A percentile compares a stretch with the other conserved stretches of the same genome.
Conservation (phyloP, 2,797 vertebrate species). For the Myoxocephalus aenaeus region DNA sequence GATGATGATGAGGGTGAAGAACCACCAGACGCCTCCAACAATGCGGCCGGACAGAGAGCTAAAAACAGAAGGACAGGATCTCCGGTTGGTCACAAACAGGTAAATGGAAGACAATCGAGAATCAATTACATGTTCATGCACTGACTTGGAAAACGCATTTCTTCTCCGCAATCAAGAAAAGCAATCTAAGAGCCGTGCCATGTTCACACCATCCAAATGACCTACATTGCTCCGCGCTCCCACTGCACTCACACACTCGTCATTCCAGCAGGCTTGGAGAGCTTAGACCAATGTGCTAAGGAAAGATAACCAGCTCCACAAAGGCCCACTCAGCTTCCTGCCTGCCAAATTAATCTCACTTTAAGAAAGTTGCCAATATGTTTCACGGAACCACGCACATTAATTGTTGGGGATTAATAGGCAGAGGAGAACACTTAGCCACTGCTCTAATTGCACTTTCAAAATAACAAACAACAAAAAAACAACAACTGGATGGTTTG, state of each 20-base stretch:
- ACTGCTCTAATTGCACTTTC: conserved; percentile 69
- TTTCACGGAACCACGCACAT: conserved; percentile 70
- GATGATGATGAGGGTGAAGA: conserved; percentile 99
- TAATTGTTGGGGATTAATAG: conserved; percentile 81
- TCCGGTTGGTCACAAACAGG: conserved; percentile 12
- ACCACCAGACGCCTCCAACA: conserved; percentile 99
- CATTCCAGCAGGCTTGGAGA: conserved; percentile 67
- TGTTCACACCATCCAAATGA: conserved; percentile 64
- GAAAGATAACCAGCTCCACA: conserved; percentile 81
- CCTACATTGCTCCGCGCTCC: conserved; percentile 75
- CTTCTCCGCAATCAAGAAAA: conserved; percentile 50
- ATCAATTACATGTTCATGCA: conserved; percentile 9
- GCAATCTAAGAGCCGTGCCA: conserved; percentile 57
- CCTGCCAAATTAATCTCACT: conserved; percentile 80
- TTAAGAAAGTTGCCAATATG: conserved; percentile 79
- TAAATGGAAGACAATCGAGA: neutral
- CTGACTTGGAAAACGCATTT: conserved; percentile 13
- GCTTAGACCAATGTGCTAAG: conserved; percentile 77
- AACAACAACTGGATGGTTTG: conserved; percentile 52
- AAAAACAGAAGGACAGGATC: conserved; percentile 40
- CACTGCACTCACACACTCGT: conserved; percentile 57
- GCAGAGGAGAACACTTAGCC: conserved; percentile 70
- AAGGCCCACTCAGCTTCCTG: conserved; percentile 71
- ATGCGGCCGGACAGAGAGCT: conserved; percentile 98
- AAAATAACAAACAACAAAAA: conserved; percentile 27